Percentiles rank a stretch among this genome's conserved stretches.
Conservation (phyloP, 2,797 vertebrate genomes). For the Pygocentrus nattereri region DNA sequence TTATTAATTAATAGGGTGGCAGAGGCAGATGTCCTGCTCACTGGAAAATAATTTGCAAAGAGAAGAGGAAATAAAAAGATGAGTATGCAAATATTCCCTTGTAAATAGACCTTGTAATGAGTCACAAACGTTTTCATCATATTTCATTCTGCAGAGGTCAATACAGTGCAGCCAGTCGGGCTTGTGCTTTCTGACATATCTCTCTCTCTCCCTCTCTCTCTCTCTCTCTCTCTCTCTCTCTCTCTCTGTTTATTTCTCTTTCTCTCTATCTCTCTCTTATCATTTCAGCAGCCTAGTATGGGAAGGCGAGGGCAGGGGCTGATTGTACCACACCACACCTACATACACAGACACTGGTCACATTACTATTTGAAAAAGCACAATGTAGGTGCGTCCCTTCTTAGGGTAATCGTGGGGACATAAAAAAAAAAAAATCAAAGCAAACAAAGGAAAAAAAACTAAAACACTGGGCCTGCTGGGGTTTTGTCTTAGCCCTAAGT, state of each 20-base stretch:
- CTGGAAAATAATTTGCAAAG: constrained; percentile 87
- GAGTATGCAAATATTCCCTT: constrained; percentile 98
- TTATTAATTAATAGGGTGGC: constrained; percentile 75
- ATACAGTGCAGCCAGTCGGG: constrained; percentile 95
- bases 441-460: neutral
- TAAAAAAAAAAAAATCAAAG: neutral
- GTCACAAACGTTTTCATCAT: constrained; percentile 90
- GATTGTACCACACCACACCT: constrained; percentile 37
- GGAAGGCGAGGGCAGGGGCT: constrained; percentile 13
- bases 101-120: constrained; percentile 92
- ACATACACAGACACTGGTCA: constrained; percentile 5
- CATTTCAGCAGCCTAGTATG: constrained; percentile 59
- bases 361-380: constrained; percentile 33
- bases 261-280: neutral
- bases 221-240: neutral
- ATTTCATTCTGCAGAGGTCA: constrained; percentile 93
- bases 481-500: neutral
- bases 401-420: neutral
- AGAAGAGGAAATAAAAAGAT: constrained; percentile 77
- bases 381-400: constrained; percentile 3
- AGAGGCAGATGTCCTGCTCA: constrained; percentile 92
- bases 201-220: constrained; percentile 13
- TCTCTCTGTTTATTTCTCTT: too few species aligned
- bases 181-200: constrained; percentile 63
- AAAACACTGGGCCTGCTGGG: neutral